Conservation (phyloP, 2,113 vertebrate species). For the Muscicapa adusta region DNA sequence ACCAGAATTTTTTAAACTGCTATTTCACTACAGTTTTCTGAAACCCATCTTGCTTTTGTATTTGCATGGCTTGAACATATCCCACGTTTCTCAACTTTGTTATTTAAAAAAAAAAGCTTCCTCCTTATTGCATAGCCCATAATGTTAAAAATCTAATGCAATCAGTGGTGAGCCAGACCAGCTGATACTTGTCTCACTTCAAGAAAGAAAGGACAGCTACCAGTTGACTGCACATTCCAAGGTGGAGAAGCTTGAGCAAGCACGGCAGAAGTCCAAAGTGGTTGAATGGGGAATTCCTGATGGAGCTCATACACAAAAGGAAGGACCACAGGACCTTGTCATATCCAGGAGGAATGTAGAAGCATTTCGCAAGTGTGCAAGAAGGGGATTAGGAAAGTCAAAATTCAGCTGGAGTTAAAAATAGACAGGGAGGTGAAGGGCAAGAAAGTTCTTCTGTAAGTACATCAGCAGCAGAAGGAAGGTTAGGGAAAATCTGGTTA, state of each 20-base stretch:
- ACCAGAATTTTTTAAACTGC: not conserved
- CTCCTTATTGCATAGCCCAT: not conserved
- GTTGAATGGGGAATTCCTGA: not conserved
- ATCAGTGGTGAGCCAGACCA: not conserved
- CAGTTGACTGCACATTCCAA: not conserved
- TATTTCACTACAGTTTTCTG: not conserved
- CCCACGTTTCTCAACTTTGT: not conserved
- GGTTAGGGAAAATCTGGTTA: not conserved
- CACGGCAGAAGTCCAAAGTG: not conserved
- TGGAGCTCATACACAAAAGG: not conserved
- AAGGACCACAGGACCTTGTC: not conserved
- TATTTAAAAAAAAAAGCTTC: not conserved
- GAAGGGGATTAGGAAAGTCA: not conserved
- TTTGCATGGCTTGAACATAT: not conserved
- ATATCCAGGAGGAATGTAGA: not conserved
- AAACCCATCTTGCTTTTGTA: not conserved
- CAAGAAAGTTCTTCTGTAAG: not conserved
- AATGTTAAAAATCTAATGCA: not conserved
- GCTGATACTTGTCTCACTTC: not conserved
- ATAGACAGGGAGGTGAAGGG: not conserved
- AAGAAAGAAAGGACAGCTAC: not conserved
- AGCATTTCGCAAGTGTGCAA: not conserved
- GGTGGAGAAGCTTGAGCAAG: not conserved
- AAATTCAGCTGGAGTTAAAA: not conserved
- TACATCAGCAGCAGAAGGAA: not conserved